Base-by-base conservation (phyloP, 2,888 invertebrate genomes). In the Eurois occulta region DNA sequence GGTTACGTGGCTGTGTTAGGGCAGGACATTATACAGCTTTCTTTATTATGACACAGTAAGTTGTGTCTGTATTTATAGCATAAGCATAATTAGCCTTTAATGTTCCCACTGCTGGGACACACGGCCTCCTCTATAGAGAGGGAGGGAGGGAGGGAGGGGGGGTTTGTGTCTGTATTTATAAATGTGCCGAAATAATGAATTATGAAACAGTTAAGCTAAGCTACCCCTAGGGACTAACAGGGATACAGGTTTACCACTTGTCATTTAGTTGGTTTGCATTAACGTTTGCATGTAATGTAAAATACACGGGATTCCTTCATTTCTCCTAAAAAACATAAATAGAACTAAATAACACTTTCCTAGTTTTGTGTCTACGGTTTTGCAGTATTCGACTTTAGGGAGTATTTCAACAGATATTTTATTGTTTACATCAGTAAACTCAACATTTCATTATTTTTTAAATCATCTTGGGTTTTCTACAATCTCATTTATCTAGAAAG, bases 1-100 rank as follows among this genome's bases (percentile, higher is more conserved):
- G 70, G 76, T 74, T 73, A 79, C 24, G 2, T 46, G 35, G 24
- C 46, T 81, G 18, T 55, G 60, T 70, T 65, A 78, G 21, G 28
- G 11, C 21, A 32, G 10, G 7, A 43, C 16, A 48, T 21, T 32
- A 32, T 13, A 43, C 16, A 48, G 28, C 16, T 69, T 69, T 58
- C 4, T 62, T 67, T 58, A 38, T 38, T 52, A 28, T 38, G 41
- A n/a, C 1, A 21, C 2, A 28, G 16, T n/a, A 55, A 52, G 28
- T 60, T 48, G 32, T 71, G 24, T 28, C 0, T 32, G 10, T 75
- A 16, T 35, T 11, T n/a, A 16, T n/a, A n/a, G n/a, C n/a, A n/a
- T n/a, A n/a, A n/a, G n/a, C n/a, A n/a, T n/a, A n/a, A n/a, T n/a
- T n/a, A n/a, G n/a, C n/a, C n/a, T n/a, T n/a, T n/a, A n/a, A n/a